Evolutionary conservation across 2,888 invertebrate species (phyloP), one percentile per base, ranked within the genome.

Genomic region (Heliconius erato): DNA sequence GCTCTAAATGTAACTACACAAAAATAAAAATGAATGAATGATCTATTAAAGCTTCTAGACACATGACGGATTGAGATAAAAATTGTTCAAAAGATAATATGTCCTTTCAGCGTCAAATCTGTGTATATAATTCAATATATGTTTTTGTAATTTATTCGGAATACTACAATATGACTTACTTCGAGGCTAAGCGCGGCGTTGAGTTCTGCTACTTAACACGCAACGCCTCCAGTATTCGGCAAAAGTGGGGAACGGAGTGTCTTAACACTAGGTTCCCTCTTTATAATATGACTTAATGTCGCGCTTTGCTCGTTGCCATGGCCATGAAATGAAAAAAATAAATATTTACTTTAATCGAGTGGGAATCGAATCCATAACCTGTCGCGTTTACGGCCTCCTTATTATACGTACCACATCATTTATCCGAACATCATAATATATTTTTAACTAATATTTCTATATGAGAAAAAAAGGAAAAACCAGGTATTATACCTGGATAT

Each of bases 61-160:
- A n/a, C 26, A 40, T 72, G 12, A 72, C 72, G 44, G 23, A 40
- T 72, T 44, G 72, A n/a, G n/a, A 32, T 32, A 28, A 32, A 68
- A 68, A 40, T 44, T 72, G 44, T 72, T n/a, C 44, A 72, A 72
- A 72, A 44, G 40, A 40, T 40, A 44, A n/a, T 32, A 32, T 54
- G 19, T 19, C 16, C 54, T 19, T 54, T 19, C 54, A 19, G 16
- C 54, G 6, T 19, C 54, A 54, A 54, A 16, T 54, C 54, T 54
- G 54, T 19, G 19, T 54, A 16, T 19, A 16, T 54, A 1, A 54
- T 54, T 54, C 6, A 6, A 54, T 54, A 54, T 19, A 54, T 5
- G 6, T 54, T 19, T 54, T 6, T 54, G 6, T 54, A 19, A 19
- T 19, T 32, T 54, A 6, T 54, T 54, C 2, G 19, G 5, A 19